Evolutionary conservation across 2,113 vertebrate species (phyloP).

Genomic region (Plecotus auritus): DNA sequence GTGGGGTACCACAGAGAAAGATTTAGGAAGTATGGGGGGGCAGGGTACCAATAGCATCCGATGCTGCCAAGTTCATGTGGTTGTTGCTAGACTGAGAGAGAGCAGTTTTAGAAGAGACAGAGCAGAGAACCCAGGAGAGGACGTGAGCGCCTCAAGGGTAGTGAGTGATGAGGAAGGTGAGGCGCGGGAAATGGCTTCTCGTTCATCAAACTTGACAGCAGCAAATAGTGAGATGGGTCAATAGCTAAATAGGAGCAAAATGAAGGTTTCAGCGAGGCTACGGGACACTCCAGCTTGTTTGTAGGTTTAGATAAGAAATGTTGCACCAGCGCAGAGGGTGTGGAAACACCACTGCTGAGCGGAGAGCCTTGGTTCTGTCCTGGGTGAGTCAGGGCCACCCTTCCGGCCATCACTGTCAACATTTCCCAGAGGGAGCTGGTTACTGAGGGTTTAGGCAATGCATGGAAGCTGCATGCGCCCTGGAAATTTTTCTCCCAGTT

Average conservation of each 20-base stretch:
- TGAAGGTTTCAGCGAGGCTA: not conserved
- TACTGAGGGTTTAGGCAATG: not conserved
- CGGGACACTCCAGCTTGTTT: no score
- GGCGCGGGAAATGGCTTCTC: not conserved
- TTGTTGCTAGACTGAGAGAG: not conserved
- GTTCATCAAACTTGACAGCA: not conserved
- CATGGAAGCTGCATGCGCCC: not conserved
- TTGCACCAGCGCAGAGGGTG: not conserved
- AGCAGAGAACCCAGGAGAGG: not conserved
- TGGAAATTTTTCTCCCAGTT: not conserved
- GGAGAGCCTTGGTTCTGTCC: not conserved
- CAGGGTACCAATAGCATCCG: not conserved
- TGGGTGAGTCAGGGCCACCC: not conserved
- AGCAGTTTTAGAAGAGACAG: not conserved
- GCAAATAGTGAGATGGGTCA: not conserved
- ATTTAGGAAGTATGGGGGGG: not conserved
- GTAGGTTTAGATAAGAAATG: not conserved
- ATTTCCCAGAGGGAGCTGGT: not conserved
- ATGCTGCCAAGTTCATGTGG: fast-evolving
- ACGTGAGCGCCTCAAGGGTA: fast-evolving
- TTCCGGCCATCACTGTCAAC: not conserved
- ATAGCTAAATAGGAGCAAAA: not conserved
- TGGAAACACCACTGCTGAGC: not conserved
- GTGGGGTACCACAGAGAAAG: not conserved
- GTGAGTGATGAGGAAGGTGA: not conserved